Conservation (phyloP, 2,888 invertebrate species). For the Drosophila pegasa region DNA sequence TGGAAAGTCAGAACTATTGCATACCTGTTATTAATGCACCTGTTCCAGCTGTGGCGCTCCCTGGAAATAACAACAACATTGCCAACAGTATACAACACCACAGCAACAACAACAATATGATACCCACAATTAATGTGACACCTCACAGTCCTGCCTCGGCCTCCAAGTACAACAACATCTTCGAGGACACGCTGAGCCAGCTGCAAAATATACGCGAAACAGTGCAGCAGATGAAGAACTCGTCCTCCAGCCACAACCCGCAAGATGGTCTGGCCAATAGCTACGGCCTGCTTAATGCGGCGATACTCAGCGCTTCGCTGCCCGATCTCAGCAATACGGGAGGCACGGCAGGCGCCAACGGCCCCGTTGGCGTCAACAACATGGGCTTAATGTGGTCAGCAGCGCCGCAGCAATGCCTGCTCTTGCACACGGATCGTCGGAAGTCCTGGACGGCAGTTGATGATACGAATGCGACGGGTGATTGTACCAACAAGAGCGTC, state of each 20-base stretch:
- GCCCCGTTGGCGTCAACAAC: constrained; percentile 40
- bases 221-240: constrained; percentile 85
- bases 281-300: constrained; percentile 78
- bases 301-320: constrained; percentile 81
- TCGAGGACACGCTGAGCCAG: constrained; percentile 85
- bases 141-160: constrained; percentile 94
- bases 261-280: constrained; percentile 75
- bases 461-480: constrained; percentile 87
- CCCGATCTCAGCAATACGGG: constrained; percentile 82
- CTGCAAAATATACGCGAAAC: constrained; percentile 85
- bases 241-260: constrained; percentile 79
- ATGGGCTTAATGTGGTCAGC: constrained; percentile 81
- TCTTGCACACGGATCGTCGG: constrained; percentile 86
- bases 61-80: constrained; percentile 36
- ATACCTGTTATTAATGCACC: constrained; percentile 83
- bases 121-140: constrained; percentile 94
- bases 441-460: constrained; percentile 96
- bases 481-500: constrained; percentile 87
- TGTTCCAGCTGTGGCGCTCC: constrained; percentile 32
- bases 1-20: constrained; percentile 80
- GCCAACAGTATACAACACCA: constrained; percentile 46
- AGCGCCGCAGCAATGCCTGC: constrained; percentile 82
- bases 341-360: background rate
- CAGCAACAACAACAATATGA: constrained; percentile 85
- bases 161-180: constrained; percentile 88